phyloP scores from a whole-genome alignment of 2,888 invertebrate genomes.

The Rhagonycha fulva region DNA sequence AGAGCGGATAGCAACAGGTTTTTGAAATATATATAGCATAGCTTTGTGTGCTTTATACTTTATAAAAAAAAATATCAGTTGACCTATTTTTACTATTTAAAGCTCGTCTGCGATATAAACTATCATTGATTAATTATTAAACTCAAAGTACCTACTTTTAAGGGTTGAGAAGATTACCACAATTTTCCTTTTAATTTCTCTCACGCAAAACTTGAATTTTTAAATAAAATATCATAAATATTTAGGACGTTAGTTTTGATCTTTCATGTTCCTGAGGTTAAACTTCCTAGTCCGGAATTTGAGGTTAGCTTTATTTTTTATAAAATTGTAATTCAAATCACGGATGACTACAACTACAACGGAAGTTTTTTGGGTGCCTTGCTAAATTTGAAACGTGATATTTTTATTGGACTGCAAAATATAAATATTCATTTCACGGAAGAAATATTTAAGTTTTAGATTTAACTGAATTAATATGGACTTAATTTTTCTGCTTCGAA shows the following conservation, averaged over 20 bases:
- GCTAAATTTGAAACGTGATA: not conserved
- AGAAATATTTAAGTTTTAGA: not conserved
- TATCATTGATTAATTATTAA: not conserved
- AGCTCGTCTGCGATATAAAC: not conserved
- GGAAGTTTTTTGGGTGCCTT: not conserved
- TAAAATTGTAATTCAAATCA: not conserved
- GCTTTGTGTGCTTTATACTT: not conserved
- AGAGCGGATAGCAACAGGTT: constrained; percentile 1
- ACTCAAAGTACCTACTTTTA: not conserved
- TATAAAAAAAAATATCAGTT: not conserved
- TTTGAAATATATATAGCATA: not conserved
- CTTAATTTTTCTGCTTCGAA: no score
- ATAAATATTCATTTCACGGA: not conserved
- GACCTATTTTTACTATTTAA: not conserved
- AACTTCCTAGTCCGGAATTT: not conserved
- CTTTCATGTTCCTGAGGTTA: not conserved
- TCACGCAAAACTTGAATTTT: not conserved
- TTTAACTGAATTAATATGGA: no score
- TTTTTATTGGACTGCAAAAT: not conserved
- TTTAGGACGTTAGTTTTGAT: not conserved
- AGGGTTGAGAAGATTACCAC: not conserved
- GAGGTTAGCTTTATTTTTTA: not conserved
- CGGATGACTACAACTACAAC: not conserved
- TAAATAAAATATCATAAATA: not conserved
- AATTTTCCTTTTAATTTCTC: not conserved